Evolutionary conservation across 2,888 invertebrate species (phyloP).

Genomic region (Endomychus coccineus): DNA sequence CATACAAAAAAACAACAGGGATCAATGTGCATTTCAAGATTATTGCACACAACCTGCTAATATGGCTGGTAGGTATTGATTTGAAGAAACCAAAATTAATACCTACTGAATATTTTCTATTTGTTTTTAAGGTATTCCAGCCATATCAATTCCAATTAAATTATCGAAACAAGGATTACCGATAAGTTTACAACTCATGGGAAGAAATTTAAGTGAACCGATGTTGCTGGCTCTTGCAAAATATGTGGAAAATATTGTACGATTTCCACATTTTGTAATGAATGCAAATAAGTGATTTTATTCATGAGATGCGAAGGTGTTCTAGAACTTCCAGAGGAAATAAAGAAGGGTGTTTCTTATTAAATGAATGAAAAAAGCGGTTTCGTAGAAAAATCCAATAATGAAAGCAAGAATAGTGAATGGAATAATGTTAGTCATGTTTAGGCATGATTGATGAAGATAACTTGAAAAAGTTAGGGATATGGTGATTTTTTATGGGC

Average conservation of each 20-base stretch:
- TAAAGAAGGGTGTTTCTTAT: too few relatives aligned
- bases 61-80: slow-evolving; percentile 68
- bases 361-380: too few relatives aligned
- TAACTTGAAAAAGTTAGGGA: too few relatives aligned
- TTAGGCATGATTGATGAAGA: too few relatives aligned
- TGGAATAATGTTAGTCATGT: too few relatives aligned
- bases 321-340: too few relatives aligned
- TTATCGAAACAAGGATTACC: slow-evolving; percentile 71
- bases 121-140: slow-evolving; percentile 62
- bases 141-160: slow-evolving; percentile 75
- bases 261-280: slow-evolving; percentile 44
- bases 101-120: not conserved
- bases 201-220: slow-evolving; percentile 68
- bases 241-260: slow-evolving; percentile 68
- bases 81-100: not conserved
- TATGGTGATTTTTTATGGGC: too few relatives aligned
- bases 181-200: slow-evolving; percentile 83
- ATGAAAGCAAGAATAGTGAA: too few relatives aligned
- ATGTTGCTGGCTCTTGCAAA: slow-evolving; percentile 68
- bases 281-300: too few relatives aligned
- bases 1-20: slow-evolving; percentile 66
- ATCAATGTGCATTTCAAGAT: slow-evolving; percentile 84
- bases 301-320: too few relatives aligned
- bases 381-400: too few relatives aligned
- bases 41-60: slow-evolving; percentile 95